Conservation (phyloP, 1,140 invertebrate species). For the Ctenoplectra terminalis region DNA sequence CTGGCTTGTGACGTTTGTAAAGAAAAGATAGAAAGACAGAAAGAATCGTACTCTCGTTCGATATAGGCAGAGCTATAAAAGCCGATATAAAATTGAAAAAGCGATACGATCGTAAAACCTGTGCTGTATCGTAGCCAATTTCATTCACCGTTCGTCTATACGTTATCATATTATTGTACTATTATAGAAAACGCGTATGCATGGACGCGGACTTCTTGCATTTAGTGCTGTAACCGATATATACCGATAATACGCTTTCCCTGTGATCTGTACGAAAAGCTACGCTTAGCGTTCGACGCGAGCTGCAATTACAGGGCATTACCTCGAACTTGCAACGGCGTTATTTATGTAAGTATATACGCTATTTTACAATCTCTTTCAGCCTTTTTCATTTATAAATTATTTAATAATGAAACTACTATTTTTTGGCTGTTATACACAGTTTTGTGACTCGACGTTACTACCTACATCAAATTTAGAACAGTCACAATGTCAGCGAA, state of each 20-base stretch:
- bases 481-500: neutral
- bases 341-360: slow-evolving; percentile 26
- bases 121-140: slow-evolving; percentile 2
- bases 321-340: slow-evolving; percentile 20
- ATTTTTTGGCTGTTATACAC: neutral
- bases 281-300: slow-evolving; percentile 19
- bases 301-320: slow-evolving; percentile 17
- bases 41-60: neutral
- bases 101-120: slow-evolving; percentile 1
- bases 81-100: slow-evolving; percentile 3
- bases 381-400: neutral
- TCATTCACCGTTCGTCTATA: neutral
- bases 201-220: neutral
- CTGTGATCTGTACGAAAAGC: neutral
- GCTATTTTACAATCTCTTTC: too few species aligned
- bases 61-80: neutral
- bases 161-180: slow-evolving; percentile 6
- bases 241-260: slow-evolving; percentile 37
- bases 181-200: neutral
- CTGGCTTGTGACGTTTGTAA: neutral
- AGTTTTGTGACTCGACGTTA: too few species aligned
- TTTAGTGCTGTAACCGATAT: neutral
- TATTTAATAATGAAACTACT: neutral
- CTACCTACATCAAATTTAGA: neutral
- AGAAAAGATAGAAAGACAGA: neutral